Percentiles rank a stretch among this genome's conserved stretches.
Evolutionary conservation across 1,140 invertebrate species (phyloP).

Genomic region (Idris sp.): DNA sequence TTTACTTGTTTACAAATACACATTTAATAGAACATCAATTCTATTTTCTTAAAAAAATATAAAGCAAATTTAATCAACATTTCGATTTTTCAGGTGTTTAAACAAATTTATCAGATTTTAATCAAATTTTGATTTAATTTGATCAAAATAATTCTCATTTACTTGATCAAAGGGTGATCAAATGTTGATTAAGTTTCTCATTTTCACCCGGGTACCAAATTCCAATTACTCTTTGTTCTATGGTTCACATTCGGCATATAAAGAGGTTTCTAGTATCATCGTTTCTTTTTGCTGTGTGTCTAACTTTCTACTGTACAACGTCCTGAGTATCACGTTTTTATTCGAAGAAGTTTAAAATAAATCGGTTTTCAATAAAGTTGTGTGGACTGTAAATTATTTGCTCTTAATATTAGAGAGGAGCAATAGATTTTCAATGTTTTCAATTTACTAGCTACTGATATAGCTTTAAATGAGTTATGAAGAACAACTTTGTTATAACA

Average conservation of each 20-base stretch:
- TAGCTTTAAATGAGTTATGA: too few relatives aligned
- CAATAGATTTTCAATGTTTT: slow-evolving; percentile 46
- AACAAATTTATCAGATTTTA: too few relatives aligned
- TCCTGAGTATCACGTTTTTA: slow-evolving; percentile 56
- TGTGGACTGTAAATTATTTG: slow-evolving; percentile 57
- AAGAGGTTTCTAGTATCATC: slow-evolving; percentile 55
- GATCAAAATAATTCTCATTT: too few relatives aligned
- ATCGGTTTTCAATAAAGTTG: slow-evolving; percentile 62
- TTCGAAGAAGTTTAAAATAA: slow-evolving; percentile 49
- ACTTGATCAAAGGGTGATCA: too few relatives aligned
- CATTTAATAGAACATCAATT: too few relatives aligned
- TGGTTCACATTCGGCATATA: slow-evolving; percentile 57
- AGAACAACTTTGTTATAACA: too few relatives aligned
- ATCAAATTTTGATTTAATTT: too few relatives aligned
- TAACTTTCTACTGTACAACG: slow-evolving; percentile 48
- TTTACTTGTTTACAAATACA: too few relatives aligned
- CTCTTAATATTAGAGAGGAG: slow-evolving; percentile 49
- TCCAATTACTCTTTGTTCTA: slow-evolving; percentile 61
- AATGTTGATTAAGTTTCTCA: too few relatives aligned
- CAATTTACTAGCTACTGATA: slow-evolving; percentile 35
- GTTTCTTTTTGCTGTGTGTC: slow-evolving; percentile 49
- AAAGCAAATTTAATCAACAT: too few relatives aligned
- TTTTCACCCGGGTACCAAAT: slow-evolving; percentile 59
- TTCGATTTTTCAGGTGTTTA: too few relatives aligned
- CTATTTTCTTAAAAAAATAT: too few relatives aligned